These are phyloP conservation scores for Chamaetylas fuelleborni DNA, from an alignment of 2,113 vertebrate genomes.

Conservation along the genomic window DNA sequence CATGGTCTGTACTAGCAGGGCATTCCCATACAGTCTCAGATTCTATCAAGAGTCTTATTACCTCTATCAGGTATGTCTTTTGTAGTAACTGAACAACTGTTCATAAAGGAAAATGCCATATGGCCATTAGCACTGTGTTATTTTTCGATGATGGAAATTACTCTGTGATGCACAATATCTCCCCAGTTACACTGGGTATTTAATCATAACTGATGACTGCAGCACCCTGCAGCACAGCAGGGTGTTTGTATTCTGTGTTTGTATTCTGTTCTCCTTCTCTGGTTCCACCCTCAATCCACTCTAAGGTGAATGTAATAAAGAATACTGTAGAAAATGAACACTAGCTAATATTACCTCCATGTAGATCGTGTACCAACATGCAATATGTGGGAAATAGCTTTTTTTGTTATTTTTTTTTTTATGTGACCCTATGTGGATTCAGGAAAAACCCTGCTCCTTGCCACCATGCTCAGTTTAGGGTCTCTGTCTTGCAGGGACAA, in stretches of 20 bases:
- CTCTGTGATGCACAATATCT: background rate
- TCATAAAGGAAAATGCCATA: background rate
- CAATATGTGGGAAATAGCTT: accelerated
- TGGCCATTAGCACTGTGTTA: background rate
- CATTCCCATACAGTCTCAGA: conserved; percentile 97
- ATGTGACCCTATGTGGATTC: background rate
- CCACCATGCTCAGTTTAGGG: accelerated
- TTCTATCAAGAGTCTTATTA: conserved; percentile 98
- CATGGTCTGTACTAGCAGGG: conserved; percentile 94
- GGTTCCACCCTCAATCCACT: background rate
- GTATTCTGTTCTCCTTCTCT: background rate
- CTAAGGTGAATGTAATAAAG: background rate
- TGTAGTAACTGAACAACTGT: background rate
- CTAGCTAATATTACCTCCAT: background rate
- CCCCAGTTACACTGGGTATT: background rate
- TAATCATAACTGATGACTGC: background rate
- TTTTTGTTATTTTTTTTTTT: background rate
- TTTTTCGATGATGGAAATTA: background rate
- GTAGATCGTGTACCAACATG: accelerated
- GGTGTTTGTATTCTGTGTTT: background rate
- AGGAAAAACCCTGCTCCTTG: background rate
- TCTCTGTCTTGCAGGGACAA: conserved; percentile 84
- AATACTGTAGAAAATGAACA: background rate
- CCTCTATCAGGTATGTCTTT: conserved; percentile 89
- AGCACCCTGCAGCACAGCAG: background rate